Base-by-base conservation (phyloP, 2,113 vertebrate genomes). In the Pelusios castaneus region DNA sequence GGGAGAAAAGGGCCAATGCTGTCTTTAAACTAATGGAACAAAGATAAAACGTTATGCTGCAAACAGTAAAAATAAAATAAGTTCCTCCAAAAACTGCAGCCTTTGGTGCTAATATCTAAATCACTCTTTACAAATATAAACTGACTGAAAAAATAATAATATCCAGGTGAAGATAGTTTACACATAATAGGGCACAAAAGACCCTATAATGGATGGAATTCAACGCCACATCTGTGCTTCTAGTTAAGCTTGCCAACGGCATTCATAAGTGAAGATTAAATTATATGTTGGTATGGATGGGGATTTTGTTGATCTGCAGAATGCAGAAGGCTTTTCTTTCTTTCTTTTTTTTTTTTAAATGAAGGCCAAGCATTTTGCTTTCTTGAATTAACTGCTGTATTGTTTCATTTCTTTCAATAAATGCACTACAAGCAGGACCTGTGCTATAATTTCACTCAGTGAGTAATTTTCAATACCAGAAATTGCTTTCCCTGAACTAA, bases 291-390 rank as follows among this genome's bases (percentile, higher is more conserved):
- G 45, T 89, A 52, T 80, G 56, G 95, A 85, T 80, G 95, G 4
- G 16, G 75, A 91, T 96, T 96, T 96, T 97, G 85, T 55, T 89
- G 92, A 95, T 95, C 89, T 96, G 87, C 84, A 96, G 93, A 95
- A 95, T 87, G 78, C 54, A 70, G 88, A 80, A 96, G 19, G 10
- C 6, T 90, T 38, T 89, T 86, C 56, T 91, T 95, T 95, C 84
- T 96, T 87, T 95, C n/a, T n/a, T 47, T 47, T 47, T 47, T 47
- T 47, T 47, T 47, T 47, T 47, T 10, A 47, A 47, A 47, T 47
- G n/a, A 60, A 31, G 92, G 89, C 95, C 93, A 91, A 27, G 54
- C 78, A 91, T 94, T 94, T 87, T 49, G 67, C 96, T 90, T 93
- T 86, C 70, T 92, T 67, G 93, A 84, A 91, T 88, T 79, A 89